phyloP scores from a whole-genome alignment of 2,113 vertebrate genomes.

The Hydrochoerus hydrochaeris region DNA sequence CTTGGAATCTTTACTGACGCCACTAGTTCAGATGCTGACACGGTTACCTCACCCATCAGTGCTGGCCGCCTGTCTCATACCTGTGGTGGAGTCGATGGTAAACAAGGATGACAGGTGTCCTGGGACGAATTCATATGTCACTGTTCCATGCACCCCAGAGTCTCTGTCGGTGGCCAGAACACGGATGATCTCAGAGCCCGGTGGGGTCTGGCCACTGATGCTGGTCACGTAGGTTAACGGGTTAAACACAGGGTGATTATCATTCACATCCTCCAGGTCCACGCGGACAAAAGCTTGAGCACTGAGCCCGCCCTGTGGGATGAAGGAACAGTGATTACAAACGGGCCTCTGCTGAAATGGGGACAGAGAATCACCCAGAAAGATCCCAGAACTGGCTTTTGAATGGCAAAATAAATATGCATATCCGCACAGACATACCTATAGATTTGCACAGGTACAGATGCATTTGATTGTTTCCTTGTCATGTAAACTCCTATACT shows the following conservation, averaged over 20 bases:
- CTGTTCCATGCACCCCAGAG: slow-evolving; percentile 87
- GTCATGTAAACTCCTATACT: not conserved
- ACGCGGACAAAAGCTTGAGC: slow-evolving; percentile 94
- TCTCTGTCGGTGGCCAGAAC: slow-evolving; percentile 94
- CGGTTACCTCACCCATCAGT: not conserved
- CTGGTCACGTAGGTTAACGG: slow-evolving; percentile 89
- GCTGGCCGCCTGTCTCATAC: slow-evolving; percentile 80
- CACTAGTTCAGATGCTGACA: not conserved
- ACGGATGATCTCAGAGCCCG: slow-evolving; percentile 91
- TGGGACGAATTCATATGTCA: slow-evolving; percentile 89
- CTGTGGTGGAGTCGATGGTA: slow-evolving; percentile 90
- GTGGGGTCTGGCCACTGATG: slow-evolving; percentile 90
- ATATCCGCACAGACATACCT: too few relatives aligned
- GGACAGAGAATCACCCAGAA: not conserved
- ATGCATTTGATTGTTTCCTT: not conserved
- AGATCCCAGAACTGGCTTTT: not conserved
- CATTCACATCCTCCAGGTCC: slow-evolving; percentile 94
- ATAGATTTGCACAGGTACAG: not conserved
- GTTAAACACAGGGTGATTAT: slow-evolving; percentile 93
- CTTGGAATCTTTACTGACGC: not conserved
- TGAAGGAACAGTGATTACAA: slow-evolving; percentile 64
- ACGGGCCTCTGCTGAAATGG: not conserved
- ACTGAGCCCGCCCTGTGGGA: slow-evolving; percentile 92
- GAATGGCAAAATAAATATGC: not conserved
- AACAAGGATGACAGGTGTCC: slow-evolving; percentile 91